phyloP scores from a whole-genome alignment of 1,140 invertebrate genomes.

The Sesamia nonagrioides region DNA sequence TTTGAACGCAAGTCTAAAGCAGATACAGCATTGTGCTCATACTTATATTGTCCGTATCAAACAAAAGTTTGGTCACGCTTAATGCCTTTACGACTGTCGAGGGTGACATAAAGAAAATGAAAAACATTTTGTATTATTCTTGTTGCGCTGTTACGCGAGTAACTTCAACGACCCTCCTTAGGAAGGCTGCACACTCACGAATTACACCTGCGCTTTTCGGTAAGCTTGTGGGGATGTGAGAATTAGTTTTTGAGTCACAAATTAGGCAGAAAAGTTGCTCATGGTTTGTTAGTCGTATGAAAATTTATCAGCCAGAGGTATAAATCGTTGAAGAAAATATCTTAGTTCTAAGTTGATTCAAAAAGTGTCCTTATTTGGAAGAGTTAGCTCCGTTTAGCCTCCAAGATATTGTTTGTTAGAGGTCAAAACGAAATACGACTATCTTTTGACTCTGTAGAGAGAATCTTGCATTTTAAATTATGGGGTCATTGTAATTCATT shows the following conservation, averaged over 20 bases:
- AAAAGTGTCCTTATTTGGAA: too few species aligned
- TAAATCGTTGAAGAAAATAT: too few species aligned
- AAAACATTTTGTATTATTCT: slow-evolving; percentile 91
- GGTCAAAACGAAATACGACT: too few species aligned
- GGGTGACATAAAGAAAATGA: slow-evolving; percentile 96
- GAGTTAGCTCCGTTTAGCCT: too few species aligned
- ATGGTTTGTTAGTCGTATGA: neutral
- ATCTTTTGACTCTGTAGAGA: too few species aligned
- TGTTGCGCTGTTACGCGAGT: slow-evolving; percentile 86
- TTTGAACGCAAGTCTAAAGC: slow-evolving; percentile 56
- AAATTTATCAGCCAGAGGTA: too few species aligned
- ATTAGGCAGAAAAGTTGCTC: neutral
- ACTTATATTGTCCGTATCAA: slow-evolving; percentile 85
- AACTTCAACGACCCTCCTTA: slow-evolving; percentile 80
- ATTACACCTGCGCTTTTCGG: slow-evolving; percentile 46
- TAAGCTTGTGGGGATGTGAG: neutral
- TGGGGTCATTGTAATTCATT: too few species aligned
- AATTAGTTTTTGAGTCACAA: neutral
- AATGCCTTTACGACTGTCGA: slow-evolving; percentile 94
- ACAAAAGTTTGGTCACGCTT: slow-evolving; percentile 92
- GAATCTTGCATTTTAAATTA: too few species aligned
- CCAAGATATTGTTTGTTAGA: too few species aligned
- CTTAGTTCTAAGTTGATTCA: too few species aligned
- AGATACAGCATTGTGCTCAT: slow-evolving; percentile 73
- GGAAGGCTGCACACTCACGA: slow-evolving; percentile 61